These are phyloP conservation scores for Salarias fasciatus DNA, from an alignment of 2,797 vertebrate species.

Conservation along the genomic window DNA sequence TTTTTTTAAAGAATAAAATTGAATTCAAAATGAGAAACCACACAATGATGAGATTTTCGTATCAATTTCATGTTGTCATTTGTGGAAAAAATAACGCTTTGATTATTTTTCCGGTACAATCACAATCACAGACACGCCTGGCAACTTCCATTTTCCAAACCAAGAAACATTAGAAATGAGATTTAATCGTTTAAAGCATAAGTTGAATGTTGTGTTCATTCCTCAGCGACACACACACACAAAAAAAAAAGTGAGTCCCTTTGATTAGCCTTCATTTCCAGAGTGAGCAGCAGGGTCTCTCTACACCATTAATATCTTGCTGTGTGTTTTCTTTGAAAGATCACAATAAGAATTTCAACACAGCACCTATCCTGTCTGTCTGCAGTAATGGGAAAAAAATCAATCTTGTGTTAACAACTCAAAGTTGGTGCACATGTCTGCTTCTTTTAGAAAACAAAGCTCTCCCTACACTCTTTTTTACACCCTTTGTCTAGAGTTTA, in stretches of 20 bases:
- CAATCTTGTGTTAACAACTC: no score
- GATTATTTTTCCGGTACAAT: slow-evolving; percentile 16
- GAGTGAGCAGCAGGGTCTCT: background rate
- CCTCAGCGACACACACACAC: no score
- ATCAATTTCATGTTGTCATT: background rate
- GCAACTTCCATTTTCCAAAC: slow-evolving; percentile 1
- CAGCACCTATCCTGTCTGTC: background rate
- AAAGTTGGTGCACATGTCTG: no score
- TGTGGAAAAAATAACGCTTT: slow-evolving; percentile 9
- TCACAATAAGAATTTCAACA: background rate
- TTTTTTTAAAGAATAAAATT: slow-evolving; percentile 1
- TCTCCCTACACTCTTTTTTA: no score
- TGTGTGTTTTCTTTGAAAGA: background rate
- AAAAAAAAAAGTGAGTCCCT: no score
- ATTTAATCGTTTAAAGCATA: background rate
- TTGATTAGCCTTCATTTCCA: background rate
- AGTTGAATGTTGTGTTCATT: no score
- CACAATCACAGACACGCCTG: background rate
- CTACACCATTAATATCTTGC: background rate
- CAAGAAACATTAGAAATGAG: background rate
- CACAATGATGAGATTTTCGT: background rate
- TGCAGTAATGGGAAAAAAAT: background rate
- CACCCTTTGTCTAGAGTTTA: no score
- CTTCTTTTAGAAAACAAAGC: no score
- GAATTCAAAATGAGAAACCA: slow-evolving; percentile 2